These are phyloP conservation scores for Poecilia wingei DNA, from an alignment of 2,797 vertebrate genomes.

Conservation along the genomic window DNA sequence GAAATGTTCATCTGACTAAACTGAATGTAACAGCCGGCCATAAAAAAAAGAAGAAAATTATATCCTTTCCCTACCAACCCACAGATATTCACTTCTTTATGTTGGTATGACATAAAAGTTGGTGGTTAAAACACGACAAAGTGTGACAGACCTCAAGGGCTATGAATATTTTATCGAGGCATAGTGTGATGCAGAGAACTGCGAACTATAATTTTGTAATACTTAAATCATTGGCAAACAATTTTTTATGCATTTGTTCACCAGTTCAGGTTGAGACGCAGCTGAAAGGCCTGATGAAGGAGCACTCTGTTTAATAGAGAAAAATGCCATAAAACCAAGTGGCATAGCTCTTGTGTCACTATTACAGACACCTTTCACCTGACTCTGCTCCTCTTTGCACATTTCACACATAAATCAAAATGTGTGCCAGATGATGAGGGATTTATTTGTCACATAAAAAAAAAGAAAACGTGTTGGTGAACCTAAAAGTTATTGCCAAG, in stretches of 20 bases:
- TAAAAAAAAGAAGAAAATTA: background rate
- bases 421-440: slow-evolving; percentile 43
- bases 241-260: slow-evolving; percentile 38
- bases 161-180: background rate
- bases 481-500: slow-evolving; percentile 50
- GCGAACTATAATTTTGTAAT: background rate
- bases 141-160: background rate
- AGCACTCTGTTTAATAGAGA: slow-evolving; percentile 44
- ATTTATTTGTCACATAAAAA: slow-evolving; percentile 20
- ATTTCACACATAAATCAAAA: slow-evolving; percentile 53
- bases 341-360: slow-evolving; percentile 29
- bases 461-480: slow-evolving; percentile 20
- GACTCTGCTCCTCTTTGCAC: slow-evolving; percentile 33
- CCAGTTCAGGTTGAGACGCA: slow-evolving; percentile 31
- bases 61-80: background rate
- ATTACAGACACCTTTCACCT: slow-evolving; percentile 26
- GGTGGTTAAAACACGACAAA: background rate
- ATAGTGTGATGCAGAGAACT: background rate
- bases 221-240: background rate
- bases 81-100: background rate
- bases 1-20: background rate
- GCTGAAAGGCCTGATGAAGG: slow-evolving; percentile 48
- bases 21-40: background rate
- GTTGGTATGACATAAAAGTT: background rate
- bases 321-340: slow-evolving; percentile 23